Percentiles rank a stretch among this genome's conserved stretches.
Evolutionary conservation across 1,140 invertebrate species (phyloP).

Genomic region (Gyrodactylus bullatarudis): DNA sequence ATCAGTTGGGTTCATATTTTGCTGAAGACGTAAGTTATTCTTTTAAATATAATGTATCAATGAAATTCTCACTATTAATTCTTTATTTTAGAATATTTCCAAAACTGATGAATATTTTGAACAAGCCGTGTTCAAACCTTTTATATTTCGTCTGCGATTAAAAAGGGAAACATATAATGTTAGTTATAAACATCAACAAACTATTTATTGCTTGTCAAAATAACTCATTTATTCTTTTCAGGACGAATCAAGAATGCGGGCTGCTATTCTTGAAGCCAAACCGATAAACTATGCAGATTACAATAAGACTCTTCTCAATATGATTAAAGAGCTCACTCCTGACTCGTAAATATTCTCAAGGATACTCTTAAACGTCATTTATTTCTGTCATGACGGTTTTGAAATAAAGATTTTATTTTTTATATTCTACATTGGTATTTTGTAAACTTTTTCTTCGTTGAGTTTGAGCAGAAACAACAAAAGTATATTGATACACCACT

Average conservation of each 20-base stretch:
- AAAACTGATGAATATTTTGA: constrained; percentile 29
- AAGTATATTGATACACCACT: too few species aligned
- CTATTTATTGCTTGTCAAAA: not conserved
- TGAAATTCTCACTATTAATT: not conserved
- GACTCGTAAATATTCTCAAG: too few species aligned
- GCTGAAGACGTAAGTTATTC: not conserved
- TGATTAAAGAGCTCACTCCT: not conserved
- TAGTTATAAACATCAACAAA: constrained; percentile 9
- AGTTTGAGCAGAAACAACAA: too few species aligned
- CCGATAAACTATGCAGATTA: constrained; percentile 40
- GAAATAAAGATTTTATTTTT: not conserved
- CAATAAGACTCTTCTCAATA: constrained; percentile 26
- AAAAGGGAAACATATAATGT: constrained; percentile 60
- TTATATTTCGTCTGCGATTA: constrained; percentile 40
- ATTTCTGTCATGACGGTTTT: not conserved
- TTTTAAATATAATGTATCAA: too few species aligned
- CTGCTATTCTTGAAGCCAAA: constrained; percentile 29
- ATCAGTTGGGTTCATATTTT: not conserved
- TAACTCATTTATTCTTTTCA: constrained; percentile 14
- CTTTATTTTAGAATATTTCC: constrained; percentile 14
- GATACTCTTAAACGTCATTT: too few species aligned
- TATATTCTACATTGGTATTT: too few species aligned
- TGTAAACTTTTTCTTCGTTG: too few species aligned
- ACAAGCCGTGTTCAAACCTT: constrained; percentile 38
- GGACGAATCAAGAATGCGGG: constrained; percentile 49